These are phyloP conservation scores for Oreochromis mossambicus DNA, from an alignment of 2,797 vertebrate genomes.

Conservation along the genomic window DNA sequence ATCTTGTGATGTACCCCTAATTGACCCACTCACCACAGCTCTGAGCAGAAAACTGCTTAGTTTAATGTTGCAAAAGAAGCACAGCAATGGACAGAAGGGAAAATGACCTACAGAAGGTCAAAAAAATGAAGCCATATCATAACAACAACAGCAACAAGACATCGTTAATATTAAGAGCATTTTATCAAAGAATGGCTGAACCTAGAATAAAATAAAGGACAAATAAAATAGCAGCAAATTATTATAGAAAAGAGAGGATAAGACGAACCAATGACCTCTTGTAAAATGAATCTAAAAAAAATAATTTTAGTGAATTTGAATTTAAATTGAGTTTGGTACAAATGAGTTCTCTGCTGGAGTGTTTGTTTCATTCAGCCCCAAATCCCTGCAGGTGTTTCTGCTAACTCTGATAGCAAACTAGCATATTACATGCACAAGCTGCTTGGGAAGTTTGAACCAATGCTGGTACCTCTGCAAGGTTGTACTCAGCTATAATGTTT, in stretches of 20 bases:
- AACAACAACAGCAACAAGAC: neutral
- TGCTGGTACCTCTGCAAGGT: neutral
- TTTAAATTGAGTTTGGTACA: neutral
- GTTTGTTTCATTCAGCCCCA: neutral
- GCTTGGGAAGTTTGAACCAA: neutral
- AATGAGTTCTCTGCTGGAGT: neutral
- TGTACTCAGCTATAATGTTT: neutral
- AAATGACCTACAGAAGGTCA: neutral
- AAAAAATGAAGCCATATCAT: neutral
- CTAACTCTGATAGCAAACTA: neutral
- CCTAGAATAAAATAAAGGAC: rapidly evolving
- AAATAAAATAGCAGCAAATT: neutral
- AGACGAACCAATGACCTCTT: neutral
- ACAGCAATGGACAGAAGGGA: neutral
- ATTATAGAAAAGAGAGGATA: neutral
- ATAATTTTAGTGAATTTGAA: neutral
- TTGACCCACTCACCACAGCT: neutral
- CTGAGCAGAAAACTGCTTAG: neutral
- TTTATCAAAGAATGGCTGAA: neutral
- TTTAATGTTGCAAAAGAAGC: neutral
- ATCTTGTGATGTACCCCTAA: neutral
- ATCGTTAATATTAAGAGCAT: neutral
- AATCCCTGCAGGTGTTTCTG: neutral
- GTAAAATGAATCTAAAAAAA: neutral
- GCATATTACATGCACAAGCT: rapidly evolving